These are phyloP conservation scores for Ursus arctos DNA, from an alignment of 2,113 vertebrate species.

Conservation along the genomic window DNA sequence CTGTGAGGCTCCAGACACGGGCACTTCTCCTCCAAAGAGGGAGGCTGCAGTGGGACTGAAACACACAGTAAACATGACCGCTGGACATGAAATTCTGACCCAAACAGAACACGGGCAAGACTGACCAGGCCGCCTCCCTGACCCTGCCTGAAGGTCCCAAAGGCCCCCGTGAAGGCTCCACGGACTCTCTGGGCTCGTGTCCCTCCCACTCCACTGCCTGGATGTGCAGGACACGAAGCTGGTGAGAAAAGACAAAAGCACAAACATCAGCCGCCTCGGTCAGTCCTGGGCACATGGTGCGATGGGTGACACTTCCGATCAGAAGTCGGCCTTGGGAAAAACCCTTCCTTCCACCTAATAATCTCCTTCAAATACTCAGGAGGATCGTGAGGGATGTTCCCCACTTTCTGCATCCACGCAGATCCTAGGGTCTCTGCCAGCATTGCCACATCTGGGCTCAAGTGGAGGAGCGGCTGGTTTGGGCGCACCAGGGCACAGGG, in stretches of 20 bases:
- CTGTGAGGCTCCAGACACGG: neutral
- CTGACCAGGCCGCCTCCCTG: fast-evolving
- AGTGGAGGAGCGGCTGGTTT: fast-evolving
- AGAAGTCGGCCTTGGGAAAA: neutral
- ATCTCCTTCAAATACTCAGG: neutral
- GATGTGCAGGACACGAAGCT: neutral
- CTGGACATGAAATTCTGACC: neutral
- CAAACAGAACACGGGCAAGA: fast-evolving
- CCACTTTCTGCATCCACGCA: fast-evolving
- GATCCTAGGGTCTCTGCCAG: fast-evolving
- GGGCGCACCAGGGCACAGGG: fast-evolving
- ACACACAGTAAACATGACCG: neutral
- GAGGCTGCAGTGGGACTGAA: fast-evolving
- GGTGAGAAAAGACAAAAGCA: neutral
- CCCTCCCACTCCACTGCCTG: fast-evolving
- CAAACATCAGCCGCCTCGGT: fast-evolving
- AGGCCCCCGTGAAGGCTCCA: neutral
- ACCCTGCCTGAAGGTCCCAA: neutral
- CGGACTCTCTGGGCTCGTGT: fast-evolving
- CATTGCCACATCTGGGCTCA: fast-evolving
- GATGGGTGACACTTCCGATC: neutral
- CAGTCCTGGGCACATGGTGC: neutral
- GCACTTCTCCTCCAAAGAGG: neutral
- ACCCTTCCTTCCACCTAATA: fast-evolving
- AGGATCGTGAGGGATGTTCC: fast-evolving